A percentile compares a stretch with the other conserved stretches of the same genome.
These are phyloP conservation scores for Limnephilus auricula DNA, from an alignment of 2,888 invertebrate genomes.

Conservation along the genomic window DNA sequence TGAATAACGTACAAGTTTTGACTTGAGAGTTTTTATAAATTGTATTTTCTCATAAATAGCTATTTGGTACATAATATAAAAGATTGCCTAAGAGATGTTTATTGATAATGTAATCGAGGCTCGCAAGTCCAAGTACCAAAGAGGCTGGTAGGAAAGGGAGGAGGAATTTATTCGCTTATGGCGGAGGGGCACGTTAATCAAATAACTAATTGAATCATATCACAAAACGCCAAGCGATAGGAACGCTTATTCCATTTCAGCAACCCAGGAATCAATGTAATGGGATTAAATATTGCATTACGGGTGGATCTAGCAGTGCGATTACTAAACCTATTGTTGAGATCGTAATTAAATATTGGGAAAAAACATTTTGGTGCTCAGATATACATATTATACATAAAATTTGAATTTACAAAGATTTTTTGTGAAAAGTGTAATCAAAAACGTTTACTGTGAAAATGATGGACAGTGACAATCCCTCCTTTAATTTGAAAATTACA, in stretches of 20 bases:
- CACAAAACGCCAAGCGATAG: slow-evolving; percentile 57
- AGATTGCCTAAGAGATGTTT: background rate
- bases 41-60: background rate
- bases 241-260: slow-evolving; percentile 50
- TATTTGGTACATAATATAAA: background rate
- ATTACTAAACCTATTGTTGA: background rate
- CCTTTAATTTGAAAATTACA: too few species aligned
- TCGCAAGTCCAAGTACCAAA: background rate
- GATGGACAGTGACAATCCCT: too few species aligned
- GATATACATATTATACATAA: too few species aligned
- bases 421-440: too few species aligned
- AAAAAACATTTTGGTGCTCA: background rate
- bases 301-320: background rate
- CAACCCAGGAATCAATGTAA: slow-evolving; percentile 22
- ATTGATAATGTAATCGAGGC: slow-evolving; percentile 38
- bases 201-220: slow-evolving; percentile 65
- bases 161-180: slow-evolving; percentile 9
- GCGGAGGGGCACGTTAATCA: slow-evolving; percentile 54
- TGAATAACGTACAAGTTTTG: too few species aligned
- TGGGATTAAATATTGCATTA: slow-evolving; percentile 8
- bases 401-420: too few species aligned
- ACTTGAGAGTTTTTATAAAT: background rate
- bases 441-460: too few species aligned
- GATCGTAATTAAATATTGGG: background rate
- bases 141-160: background rate